Evolutionary conservation across 2,797 vertebrate species (phyloP).

Genomic region (Liasis olivaceus): DNA sequence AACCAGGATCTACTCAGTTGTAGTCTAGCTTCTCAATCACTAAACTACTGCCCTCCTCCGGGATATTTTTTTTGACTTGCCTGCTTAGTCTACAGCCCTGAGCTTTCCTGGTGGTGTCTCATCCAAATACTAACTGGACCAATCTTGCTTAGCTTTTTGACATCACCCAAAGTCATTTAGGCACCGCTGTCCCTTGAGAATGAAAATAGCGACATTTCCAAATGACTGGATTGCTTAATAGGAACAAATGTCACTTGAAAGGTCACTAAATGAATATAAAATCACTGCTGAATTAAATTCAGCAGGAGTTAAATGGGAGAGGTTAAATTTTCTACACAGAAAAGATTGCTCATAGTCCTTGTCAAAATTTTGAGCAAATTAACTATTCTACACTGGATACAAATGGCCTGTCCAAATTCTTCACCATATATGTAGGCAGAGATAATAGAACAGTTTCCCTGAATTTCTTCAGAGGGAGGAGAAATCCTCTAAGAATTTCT

Average conservation of each 20-base stretch:
- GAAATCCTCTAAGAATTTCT: background rate
- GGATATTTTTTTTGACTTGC: background rate
- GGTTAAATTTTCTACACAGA: background rate
- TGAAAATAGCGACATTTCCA: background rate
- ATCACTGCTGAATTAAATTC: background rate
- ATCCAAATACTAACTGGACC: background rate
- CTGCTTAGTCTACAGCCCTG: background rate
- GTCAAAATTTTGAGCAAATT: background rate
- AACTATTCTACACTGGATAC: background rate
- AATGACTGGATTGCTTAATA: background rate
- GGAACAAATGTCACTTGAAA: background rate
- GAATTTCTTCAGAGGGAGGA: background rate
- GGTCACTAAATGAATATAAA: background rate
- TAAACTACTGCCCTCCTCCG: background rate
- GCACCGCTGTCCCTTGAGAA: background rate
- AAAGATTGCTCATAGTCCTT: background rate
- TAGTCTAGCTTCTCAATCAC: background rate
- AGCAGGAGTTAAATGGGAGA: background rate
- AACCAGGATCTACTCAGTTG: background rate
- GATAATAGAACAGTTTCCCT: background rate
- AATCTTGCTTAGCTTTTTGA: background rate
- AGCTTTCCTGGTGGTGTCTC: background rate
- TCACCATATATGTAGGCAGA: background rate
- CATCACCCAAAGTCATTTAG: background rate
- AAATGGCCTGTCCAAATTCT: background rate